Evolutionary conservation across 2,797 vertebrate genomes (phyloP), one percentile per base, ranked within the genome.

Genomic region (Serranus cabrilla): DNA sequence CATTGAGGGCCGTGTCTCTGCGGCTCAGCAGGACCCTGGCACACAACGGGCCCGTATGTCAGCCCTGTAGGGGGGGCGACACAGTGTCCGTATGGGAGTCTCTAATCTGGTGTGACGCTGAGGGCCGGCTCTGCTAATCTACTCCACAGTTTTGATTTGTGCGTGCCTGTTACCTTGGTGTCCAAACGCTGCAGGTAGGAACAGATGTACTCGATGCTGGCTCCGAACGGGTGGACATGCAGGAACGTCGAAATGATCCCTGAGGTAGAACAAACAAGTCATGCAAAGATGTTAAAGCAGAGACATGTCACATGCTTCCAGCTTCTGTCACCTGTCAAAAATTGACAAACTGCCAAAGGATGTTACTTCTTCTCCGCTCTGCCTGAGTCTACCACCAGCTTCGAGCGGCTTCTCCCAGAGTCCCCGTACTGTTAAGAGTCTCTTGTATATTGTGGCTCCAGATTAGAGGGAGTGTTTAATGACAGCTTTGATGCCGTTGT

Each of bases 171-270:
- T 95, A 98, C 97, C 93, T 97, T 97, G 77, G 95, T 96, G 94
- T 97, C 95, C 90, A 98, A 94, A 46, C 96, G 96, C 91, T 98
- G 97, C 89, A 98, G 94, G 91, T 97, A 97, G 88, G 96, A 98
- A 84, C 97, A 98, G 94, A 99, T 99, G 91, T 97, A 99, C 91
- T 97, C 97, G 52, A 97, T 97, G 91, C 96, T 98, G 78, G 97
- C 97, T 88, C 97, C 97, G 56, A 97, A 98, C 0, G 97, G 97
- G 85, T 98, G 97, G 77, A 99, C 96, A 0, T 98, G 98, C 79
- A 99, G 95, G 84, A 98, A 98, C 0, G 97, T 97, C 4, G 96
- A 97, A 85, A 99, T 98, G 74, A 99, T 99, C 70, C 97, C 98
- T 99, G 92, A 3, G 77, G 86, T 25, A 80, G 62, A 54, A 72